These are phyloP conservation scores for Austrolebias charrua DNA, from an alignment of 2,797 vertebrate genomes.

Conservation along the genomic window DNA sequence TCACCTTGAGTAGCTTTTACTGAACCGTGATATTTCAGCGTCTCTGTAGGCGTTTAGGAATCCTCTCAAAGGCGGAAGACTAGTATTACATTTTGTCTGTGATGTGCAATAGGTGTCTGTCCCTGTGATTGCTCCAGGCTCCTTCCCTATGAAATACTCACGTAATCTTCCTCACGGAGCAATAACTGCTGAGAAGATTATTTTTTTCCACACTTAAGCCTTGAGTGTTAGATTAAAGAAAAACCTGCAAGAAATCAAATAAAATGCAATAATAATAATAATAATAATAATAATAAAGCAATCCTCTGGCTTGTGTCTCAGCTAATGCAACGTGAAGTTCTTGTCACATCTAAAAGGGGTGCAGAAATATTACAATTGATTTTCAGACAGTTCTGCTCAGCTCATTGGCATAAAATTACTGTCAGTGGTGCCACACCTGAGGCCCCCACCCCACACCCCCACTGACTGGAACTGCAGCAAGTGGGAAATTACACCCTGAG, in stretches of 20 bases:
- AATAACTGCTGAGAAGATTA: constrained; percentile 12
- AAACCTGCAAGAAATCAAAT: not conserved
- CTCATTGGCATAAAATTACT: constrained; percentile 29
- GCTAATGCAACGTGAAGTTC: constrained; percentile 6
- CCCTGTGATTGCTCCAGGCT: constrained; percentile 16
- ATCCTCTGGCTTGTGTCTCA: constrained; percentile 17
- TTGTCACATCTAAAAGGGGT: constrained; percentile 10
- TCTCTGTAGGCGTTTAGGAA: constrained; percentile 4
- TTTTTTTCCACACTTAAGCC: not conserved
- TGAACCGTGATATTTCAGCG: not conserved
- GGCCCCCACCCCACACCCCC: constrained; percentile 8
- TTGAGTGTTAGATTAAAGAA: constrained; percentile 1
- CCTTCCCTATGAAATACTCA: constrained; percentile 25
- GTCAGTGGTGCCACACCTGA: constrained; percentile 37
- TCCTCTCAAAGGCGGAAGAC: constrained; percentile 12
- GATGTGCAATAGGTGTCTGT: constrained; percentile 11
- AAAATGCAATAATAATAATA: constrained; percentile 1
- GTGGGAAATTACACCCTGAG: constrained; percentile 29
- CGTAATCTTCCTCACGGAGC: constrained; percentile 24
- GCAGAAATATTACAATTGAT: constrained; percentile 6
- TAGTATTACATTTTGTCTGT: constrained; percentile 17
- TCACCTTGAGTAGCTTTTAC: not conserved
- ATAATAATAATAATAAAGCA: not conserved
- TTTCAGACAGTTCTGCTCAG: constrained; percentile 15
- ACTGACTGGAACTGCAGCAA: constrained; percentile 27